Conservation (phyloP, 2,113 vertebrate species). For the Microtus pennsylvanicus region DNA sequence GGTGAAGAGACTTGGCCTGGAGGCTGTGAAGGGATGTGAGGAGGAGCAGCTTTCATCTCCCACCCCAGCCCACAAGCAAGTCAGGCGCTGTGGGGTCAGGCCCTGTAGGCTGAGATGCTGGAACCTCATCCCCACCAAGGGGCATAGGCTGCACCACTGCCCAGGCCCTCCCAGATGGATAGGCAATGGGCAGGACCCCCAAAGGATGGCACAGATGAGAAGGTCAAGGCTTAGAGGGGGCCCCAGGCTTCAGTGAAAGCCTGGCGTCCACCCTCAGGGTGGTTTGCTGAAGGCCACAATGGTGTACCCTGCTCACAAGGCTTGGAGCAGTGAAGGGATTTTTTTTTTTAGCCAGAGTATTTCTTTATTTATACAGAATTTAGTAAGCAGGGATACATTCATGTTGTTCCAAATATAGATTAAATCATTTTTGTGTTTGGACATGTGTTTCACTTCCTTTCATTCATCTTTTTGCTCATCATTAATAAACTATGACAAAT, state of each 20-base stretch:
- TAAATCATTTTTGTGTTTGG: no score
- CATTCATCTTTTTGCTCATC: no score
- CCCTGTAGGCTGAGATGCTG: neutral
- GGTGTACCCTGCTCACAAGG: neutral
- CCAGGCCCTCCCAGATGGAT: neutral
- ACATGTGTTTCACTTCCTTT: no score
- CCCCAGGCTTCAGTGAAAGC: neutral
- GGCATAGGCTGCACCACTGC: neutral
- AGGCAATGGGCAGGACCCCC: neutral
- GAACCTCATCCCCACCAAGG: neutral
- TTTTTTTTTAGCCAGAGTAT: no score
- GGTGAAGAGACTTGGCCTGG: slow-evolving; percentile 70
- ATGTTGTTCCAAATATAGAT: no score
- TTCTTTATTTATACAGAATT: no score
- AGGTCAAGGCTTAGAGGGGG: neutral
- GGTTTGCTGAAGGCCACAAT: neutral
- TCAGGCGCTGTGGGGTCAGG: neutral
- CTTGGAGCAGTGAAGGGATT: neutral
- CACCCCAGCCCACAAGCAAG: neutral
- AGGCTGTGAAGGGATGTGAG: slow-evolving; percentile 38
- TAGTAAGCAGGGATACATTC: no score
- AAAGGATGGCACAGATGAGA: neutral
- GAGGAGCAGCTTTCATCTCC: slow-evolving; percentile 52
- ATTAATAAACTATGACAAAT: no score
- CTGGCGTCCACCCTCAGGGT: neutral